Percentiles rank a stretch among this genome's conserved stretches.
These are phyloP conservation scores for Rotaria sp. DNA, from an alignment of 2,888 invertebrate species.

Conservation along the genomic window DNA sequence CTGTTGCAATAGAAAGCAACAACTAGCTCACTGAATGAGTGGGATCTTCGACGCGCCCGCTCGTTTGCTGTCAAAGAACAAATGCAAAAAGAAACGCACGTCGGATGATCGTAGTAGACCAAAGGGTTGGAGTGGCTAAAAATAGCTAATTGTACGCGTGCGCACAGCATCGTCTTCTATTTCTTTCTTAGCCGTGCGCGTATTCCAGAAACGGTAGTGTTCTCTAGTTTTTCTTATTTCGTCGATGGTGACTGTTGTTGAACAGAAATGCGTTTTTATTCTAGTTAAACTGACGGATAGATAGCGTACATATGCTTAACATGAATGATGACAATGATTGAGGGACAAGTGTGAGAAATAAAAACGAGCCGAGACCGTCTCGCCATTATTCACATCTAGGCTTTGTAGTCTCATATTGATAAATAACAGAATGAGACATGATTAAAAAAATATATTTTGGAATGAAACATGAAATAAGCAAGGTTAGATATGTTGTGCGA, in stretches of 20 bases:
- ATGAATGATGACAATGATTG: not conserved
- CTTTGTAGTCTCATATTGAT: not conserved
- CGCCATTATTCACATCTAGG: not conserved
- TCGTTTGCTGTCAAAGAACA: conserved; percentile 11
- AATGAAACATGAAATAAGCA: not conserved
- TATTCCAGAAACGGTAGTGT: not conserved
- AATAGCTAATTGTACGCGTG: not conserved
- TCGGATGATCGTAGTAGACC: not conserved
- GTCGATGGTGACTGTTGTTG: not conserved
- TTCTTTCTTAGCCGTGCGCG: not conserved
- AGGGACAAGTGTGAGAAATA: not conserved
- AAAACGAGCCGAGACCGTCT: not conserved
- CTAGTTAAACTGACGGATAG: not conserved
- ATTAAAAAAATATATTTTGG: not conserved
- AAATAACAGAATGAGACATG: not conserved
- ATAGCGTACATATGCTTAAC: not conserved
- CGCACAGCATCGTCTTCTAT: not conserved
- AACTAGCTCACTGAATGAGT: not conserved
- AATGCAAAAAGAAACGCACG: conserved; percentile 20
- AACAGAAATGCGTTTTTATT: not conserved
- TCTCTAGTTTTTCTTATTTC: not conserved
- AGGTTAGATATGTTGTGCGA: not conserved
- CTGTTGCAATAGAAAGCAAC: not conserved
- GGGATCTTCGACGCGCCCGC: conserved; percentile 10
- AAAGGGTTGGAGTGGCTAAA: not conserved